phyloP scores from a whole-genome alignment of 2,888 invertebrate genomes.

The Pantelozetes paolii region DNA sequence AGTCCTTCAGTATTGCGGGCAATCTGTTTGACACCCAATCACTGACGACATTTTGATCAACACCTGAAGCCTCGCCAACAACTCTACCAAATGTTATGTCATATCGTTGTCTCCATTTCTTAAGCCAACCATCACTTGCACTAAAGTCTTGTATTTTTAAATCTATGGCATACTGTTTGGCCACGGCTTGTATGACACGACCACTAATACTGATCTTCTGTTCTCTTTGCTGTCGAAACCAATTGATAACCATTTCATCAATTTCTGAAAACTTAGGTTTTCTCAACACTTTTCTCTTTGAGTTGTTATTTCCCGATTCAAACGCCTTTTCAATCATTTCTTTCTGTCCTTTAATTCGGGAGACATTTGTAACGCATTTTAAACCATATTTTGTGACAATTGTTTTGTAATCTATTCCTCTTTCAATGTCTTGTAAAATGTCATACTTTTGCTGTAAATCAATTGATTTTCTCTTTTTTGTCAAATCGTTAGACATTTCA shows the following conservation, averaged over 20 bases:
- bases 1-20: neutral
- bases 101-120: neutral
- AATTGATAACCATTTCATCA: neutral
- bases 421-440: neutral
- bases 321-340: neutral
- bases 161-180: neutral
- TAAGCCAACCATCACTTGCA: conserved; percentile 1
- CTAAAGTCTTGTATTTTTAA: neutral
- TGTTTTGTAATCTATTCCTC: neutral
- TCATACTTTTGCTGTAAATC: neutral
- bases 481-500: conserved; percentile 13
- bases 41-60: neutral
- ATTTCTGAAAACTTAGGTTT: neutral
- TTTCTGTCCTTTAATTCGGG: neutral
- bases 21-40: neutral
- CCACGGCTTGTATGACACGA: neutral
- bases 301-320: neutral
- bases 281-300: neutral
- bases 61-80: neutral
- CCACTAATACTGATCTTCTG: neutral
- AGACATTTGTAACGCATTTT: neutral
- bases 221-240: neutral
- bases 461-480: neutral
- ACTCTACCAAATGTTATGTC: neutral
- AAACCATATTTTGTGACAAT: neutral